A percentile compares a stretch with the other conserved stretches of the same genome.
phyloP scores from a whole-genome alignment of 2,797 vertebrate genomes.

The Otus scops region DNA sequence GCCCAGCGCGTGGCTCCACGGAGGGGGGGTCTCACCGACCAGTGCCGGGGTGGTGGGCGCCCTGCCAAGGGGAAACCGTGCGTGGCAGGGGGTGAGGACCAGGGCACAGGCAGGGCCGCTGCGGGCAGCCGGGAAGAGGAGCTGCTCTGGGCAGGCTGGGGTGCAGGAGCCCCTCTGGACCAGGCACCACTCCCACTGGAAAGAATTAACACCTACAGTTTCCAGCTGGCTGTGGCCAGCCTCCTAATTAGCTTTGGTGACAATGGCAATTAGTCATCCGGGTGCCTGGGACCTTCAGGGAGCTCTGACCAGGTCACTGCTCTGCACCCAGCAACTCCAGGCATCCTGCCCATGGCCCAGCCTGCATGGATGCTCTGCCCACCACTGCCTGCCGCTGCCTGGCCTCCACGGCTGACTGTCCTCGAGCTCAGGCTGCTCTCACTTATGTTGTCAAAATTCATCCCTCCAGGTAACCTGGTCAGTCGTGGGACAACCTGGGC shows the following conservation, averaged over 20 bases:
- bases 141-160: neutral
- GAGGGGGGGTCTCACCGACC: rapidly evolving
- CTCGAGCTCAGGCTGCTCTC: neutral
- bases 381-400: neutral
- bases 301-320: neutral
- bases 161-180: neutral
- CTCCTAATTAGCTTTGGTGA: conserved; percentile 29
- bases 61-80: rapidly evolving
- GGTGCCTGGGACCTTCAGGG: neutral
- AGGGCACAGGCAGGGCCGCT: neutral
- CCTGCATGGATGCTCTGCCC: rapidly evolving
- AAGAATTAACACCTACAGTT: conserved; percentile 10
- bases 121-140: neutral
- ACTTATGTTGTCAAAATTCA: neutral
- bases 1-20: rapidly evolving
- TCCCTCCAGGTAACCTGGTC: neutral
- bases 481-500: neutral
- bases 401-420: neutral
- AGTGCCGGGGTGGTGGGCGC: rapidly evolving
- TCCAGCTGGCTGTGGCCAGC: conserved; percentile 4
- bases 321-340: rapidly evolving
- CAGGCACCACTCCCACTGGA: neutral
- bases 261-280: conserved; percentile 24
- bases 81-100: rapidly evolving
- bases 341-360: neutral